Base-by-base conservation (phyloP, 1,140 invertebrate genomes). In the Diprion similis region DNA sequence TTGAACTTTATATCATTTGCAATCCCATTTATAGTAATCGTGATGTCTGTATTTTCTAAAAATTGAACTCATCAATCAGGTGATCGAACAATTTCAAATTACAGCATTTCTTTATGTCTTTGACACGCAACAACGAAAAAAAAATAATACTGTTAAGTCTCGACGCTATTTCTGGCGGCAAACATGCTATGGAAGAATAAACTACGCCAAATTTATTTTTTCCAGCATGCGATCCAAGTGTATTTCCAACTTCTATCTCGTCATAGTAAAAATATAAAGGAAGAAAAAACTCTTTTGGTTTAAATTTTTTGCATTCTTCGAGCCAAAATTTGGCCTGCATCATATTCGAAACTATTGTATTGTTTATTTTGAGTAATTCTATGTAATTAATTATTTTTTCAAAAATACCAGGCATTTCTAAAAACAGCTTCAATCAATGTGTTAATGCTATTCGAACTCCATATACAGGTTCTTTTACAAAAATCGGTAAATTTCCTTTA, bases 1-100 rank as follows among this genome's bases (percentile, higher is more conserved):
- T 75, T 72, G 69, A 80, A 80, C 73, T 78, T 75, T 17, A 80
- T 70, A 45, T 69, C 47, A 48, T 65, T 64, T 51, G 71, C 15
- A 46, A 72, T n/a, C 59, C 74, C 73, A 71, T 77, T 67, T 46
- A 78, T 66, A 64, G 65, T 75, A 15, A 51, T 51, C 15, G 10
- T 51, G 15, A 51, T 51, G 15, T 15, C 48, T 10, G 48, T 10
- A 10, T 10, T 51, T 10, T 10, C 10, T 51, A 51, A 51, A 10
- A 10, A 51, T 51, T 51, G 10, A 51, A 51, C 15, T 51, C 48
- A 51, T 10, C 48, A 10, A 51, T 51, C 10, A 51, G 10, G 10
- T 51, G 10, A 10, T 15, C 10, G 15, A 51, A 51, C 15, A 51
- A 10, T 51, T 51, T 15, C 48, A 71, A 13, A 45, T 71, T 75